These are phyloP conservation scores for Sycophila texana DNA, from an alignment of 2,888 invertebrate species.

Conservation along the genomic window DNA sequence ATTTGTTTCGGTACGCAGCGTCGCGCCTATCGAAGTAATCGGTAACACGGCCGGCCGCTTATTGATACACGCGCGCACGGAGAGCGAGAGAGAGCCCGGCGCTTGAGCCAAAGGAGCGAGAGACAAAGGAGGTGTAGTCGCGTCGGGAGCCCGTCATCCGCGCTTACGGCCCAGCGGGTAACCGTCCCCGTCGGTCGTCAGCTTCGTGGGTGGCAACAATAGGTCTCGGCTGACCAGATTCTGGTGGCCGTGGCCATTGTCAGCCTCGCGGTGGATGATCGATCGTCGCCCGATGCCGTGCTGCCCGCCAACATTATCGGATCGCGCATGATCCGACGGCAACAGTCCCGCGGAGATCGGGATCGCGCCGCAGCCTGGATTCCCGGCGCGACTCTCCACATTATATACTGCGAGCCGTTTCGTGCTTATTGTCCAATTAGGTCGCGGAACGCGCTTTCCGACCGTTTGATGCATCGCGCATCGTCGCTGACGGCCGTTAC, in stretches of 20 bases:
- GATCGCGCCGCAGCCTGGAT: slow-evolving; percentile 60
- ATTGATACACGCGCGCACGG: slow-evolving; percentile 7
- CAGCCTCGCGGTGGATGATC: slow-evolving; percentile 69
- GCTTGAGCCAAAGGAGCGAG: too few relatives aligned
- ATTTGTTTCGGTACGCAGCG: too few relatives aligned
- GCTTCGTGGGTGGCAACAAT: slow-evolving; percentile 73
- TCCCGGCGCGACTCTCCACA: too few relatives aligned
- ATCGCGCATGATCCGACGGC: slow-evolving; percentile 69
- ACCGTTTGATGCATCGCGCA: not conserved
- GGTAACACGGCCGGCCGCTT: not conserved
- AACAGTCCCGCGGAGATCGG: slow-evolving; percentile 57
- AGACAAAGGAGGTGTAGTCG: slow-evolving; percentile 11
- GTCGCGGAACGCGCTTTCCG: slow-evolving; percentile 1
- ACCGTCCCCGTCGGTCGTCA: not conserved
- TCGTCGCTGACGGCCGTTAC: not conserved
- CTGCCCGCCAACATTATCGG: slow-evolving; percentile 61
- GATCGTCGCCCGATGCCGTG: slow-evolving; percentile 65
- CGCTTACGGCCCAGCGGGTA: not conserved
- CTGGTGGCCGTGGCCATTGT: slow-evolving; percentile 69
- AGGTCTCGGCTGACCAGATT: slow-evolving; percentile 64
- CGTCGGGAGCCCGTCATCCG: slow-evolving; percentile 4
- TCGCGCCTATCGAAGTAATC: too few relatives aligned
- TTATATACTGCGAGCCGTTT: not conserved
- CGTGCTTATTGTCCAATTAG: slow-evolving; percentile 32
- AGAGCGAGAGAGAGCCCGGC: too few relatives aligned